A percentile compares a stretch with the other conserved stretches of the same genome.
phyloP scores from a whole-genome alignment of 2,797 vertebrate genomes.

The Gymnopithys bicolor region DNA sequence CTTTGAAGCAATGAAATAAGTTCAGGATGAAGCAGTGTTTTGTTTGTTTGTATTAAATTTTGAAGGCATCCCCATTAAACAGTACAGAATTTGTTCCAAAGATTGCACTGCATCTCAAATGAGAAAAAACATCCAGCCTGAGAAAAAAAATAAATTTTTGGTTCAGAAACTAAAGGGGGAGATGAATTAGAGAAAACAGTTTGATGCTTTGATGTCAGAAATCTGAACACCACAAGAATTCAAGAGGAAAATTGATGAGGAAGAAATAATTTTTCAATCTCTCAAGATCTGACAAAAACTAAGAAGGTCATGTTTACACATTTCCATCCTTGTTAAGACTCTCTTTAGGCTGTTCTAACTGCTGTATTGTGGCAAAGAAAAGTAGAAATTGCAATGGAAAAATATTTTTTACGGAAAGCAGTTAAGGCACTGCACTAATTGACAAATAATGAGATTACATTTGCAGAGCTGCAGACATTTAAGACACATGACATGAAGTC shows the following conservation, averaged over 20 bases:
- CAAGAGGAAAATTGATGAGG: slow-evolving; percentile 7
- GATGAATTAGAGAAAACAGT: neutral
- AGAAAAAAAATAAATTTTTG: neutral
- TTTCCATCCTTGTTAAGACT: neutral
- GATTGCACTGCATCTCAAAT: neutral
- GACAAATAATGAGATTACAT: neutral
- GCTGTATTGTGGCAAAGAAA: neutral
- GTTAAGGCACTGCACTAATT: neutral
- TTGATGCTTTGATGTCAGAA: neutral
- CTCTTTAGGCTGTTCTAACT: neutral
- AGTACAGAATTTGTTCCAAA: neutral
- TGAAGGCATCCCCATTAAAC: neutral
- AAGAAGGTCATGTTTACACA: neutral
- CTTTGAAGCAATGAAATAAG: neutral
- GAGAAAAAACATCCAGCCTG: neutral
- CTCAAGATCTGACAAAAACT: neutral
- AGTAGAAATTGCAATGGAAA: neutral
- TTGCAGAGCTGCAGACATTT: neutral
- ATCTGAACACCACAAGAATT: neutral
- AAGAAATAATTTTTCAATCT: neutral
- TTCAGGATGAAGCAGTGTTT: neutral
- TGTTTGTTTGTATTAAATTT: neutral
- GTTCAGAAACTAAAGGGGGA: neutral
- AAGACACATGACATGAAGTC: neutral
- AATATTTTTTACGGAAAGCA: neutral